Conservation (phyloP, 2,113 vertebrate genomes). For the Microtus pennsylvanicus region DNA sequence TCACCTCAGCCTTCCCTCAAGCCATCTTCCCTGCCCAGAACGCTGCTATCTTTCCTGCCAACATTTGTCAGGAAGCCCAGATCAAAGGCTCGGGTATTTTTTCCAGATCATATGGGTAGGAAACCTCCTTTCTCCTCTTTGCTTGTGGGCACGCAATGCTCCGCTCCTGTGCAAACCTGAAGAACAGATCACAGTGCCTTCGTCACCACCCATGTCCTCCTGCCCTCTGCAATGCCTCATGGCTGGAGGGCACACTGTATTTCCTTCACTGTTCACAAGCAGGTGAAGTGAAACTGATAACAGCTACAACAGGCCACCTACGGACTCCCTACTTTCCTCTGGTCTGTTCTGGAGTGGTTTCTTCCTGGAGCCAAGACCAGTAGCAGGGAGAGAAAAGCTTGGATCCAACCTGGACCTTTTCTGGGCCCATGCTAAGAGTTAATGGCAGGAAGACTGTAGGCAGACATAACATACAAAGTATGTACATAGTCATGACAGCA, state of each 20-base stretch:
- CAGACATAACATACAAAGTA: neutral
- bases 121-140: neutral
- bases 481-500: neutral
- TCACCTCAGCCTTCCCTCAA: neutral
- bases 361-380: neutral
- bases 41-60: neutral
- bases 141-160: neutral
- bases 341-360: neutral
- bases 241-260: neutral
- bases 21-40: neutral
- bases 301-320: neutral
- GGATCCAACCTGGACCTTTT: neutral
- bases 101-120: neutral
- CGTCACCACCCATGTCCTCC: neutral
- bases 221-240: neutral
- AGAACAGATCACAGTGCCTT: neutral
- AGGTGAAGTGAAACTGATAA: neutral
- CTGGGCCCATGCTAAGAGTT: neutral
- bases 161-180: neutral
- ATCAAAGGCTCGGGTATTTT: neutral
- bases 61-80: neutral
- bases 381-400: neutral
- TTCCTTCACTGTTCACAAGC: neutral
- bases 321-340: neutral
- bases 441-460: neutral